Evolutionary conservation across 2,888 invertebrate species (phyloP), one percentile per base, ranked within the genome.

Genomic region (Chalcosyrphus nemorum): DNA sequence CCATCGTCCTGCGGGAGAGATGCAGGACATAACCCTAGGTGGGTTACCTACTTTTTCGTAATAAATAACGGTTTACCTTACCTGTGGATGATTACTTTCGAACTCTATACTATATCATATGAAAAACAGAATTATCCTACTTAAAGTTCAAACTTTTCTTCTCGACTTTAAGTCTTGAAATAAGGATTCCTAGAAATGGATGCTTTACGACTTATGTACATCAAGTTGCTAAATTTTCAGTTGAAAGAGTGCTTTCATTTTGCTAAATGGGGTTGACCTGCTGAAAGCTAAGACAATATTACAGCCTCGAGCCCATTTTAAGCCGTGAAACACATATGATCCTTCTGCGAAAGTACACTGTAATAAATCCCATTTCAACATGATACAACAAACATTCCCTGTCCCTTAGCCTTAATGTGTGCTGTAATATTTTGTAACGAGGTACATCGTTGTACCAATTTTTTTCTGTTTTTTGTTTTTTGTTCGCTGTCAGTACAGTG

Each of bases 401-500:
- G 21, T 5, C 15, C 56, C 43, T 24, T 47, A 24, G 68, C 43
- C n/a, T 70, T 77, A 77, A 54, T 61, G 35, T 32, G 35, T 52
- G 52, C 61, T 76, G 24, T 54, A 27, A 77, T 54, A 70, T 70
- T 77, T 68, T 54, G 59, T 54, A 61, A 41, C 59, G 52, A 38
- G 61, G 45, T 61, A 61, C 54, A 70, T 70, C 59, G 68, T 61
- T 68, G 66, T 59, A 52, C 59, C 32, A 57, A 52, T 70, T 68
- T 32, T 68, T 13, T 45, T 45, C 21, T 29, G 21, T 32, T 32
- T 32, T 32, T 9, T 32, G 4, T 1, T 15, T 24, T 11, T 52
- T 29, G 27, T 15, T 19, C 45, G 27, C 4, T 52, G 27, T 52
- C 2, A 13, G 17, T 27, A 59, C 45, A 57, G 15, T 38, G 45